Evolutionary conservation across 2,888 invertebrate species (phyloP), one percentile per base, ranked within the genome.

Genomic region (Philopedon plagiatum): DNA sequence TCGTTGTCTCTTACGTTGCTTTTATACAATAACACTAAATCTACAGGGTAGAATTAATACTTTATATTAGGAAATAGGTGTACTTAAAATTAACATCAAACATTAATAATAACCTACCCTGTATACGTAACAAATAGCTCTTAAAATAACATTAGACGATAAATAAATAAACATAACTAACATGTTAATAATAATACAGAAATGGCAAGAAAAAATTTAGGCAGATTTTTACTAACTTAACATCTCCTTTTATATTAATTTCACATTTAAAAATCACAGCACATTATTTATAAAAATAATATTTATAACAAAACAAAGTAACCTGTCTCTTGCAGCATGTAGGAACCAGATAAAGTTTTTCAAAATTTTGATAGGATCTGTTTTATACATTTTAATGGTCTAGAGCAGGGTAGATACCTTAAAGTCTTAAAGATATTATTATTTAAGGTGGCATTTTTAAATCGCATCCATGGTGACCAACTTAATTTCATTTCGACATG

Each of bases 151-250:
- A 73, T 76, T 75, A 79, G 78, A 77, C 76, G 77, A 80, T 79
- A 80, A 77, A 81, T 80, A 79, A 79, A 78, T 78, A 80, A 78
- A 78, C 78, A 75, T 81, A 80, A 79, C 51, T 49, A 64, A 54
- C 56, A 54, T 78, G 75, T 81, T 79, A 74, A 73, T 71, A 78
- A 83, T 84, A 85, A 84, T 84, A 85, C 84, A 85, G 84, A 84
- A 84, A 86, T 86, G 86, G 86, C 86, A 85, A 86, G 86, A 85
- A 83, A 85, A 82, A 83, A 81, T 84, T 84, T 83, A 83, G 84
- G 84, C 84, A 83, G 82, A 80, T 79, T 80, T 79, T 76, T 63
- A 73, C 68, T 73, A 76, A 77, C 75, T 77, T 77, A n/a, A 75
- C 67, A 75, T 76, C 75, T 75, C 78, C 75, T 75, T 80, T 81